Evolutionary conservation across 2,888 invertebrate genomes (phyloP), one percentile per base, ranked within the genome.

Genomic region (Lingula anatina): DNA sequence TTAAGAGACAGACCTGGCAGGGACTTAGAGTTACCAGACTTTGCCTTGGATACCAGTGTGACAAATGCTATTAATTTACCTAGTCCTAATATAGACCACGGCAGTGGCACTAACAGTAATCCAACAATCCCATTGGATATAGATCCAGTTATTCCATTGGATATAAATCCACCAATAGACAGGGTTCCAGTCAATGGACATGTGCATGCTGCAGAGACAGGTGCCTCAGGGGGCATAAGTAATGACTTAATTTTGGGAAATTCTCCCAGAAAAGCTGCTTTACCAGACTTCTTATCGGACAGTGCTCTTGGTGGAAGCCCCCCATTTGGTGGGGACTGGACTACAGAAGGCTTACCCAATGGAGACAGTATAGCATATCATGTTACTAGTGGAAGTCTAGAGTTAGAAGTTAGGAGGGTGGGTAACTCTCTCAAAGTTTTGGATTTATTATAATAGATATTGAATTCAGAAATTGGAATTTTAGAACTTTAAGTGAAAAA

Each of bases 261-360:
- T 9, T 39, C 42, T 12, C 12, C 42, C 39, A 21, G 28, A 31
- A 39, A 24, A n/a, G 46, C 51, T 36, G 59, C 61, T 46, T 52
- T 72, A 28, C 72, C 72, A 23, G 71, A 72, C 51, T 71, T 72
- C 49, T 46, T 72, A 23, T 64, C 69, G 0, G 71, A 70, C 59
- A 59, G 65, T 50, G 64, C 54, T n/a, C 44, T 58, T 4, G 46
- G 46, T 9, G n/a, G n/a, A n/a, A n/a, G n/a, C n/a, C n/a, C n/a
- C n/a, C n/a, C n/a, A n/a, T n/a, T n/a, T n/a, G n/a, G n/a, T n/a
- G n/a, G n/a, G n/a, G n/a, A n/a, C n/a, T n/a, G n/a, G n/a, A n/a
- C n/a, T n/a, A n/a, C n/a, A n/a, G n/a, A n/a, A n/a, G n/a, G n/a
- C n/a, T n/a, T n/a, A n/a, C n/a, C n/a, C n/a, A n/a, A n/a, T n/a